Evolutionary conservation across 2,888 invertebrate species (phyloP).

Genomic region (Heliconius cydno): DNA sequence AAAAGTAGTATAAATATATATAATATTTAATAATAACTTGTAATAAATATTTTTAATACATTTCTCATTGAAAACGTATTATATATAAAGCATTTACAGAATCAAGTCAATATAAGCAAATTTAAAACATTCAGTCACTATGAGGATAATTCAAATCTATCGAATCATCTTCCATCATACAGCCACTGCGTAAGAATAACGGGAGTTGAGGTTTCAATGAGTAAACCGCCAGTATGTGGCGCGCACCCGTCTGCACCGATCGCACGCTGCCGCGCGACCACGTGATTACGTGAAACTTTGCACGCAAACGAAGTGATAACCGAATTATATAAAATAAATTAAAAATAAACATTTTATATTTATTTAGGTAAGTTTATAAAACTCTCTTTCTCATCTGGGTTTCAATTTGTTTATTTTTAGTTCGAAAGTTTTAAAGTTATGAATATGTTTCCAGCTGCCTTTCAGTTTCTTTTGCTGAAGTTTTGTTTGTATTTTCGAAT

Average conservation of each 20-base stretch:
- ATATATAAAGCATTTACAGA: background rate
- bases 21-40: too few relatives aligned
- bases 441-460: constrained; percentile 37
- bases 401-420: constrained; percentile 36
- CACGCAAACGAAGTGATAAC: constrained; percentile 52
- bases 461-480: constrained; percentile 27
- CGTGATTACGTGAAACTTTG: constrained; percentile 58
- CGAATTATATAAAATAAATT: background rate
- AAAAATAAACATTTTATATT: constrained; percentile 11
- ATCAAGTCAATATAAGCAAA: background rate
- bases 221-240: constrained; percentile 78
- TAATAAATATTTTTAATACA: too few relatives aligned
- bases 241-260: constrained; percentile 64
- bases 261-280: constrained; percentile 59
- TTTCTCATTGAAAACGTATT: too few relatives aligned
- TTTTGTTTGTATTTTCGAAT: constrained; percentile 28
- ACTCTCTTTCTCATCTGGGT: constrained; percentile 12
- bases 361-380: constrained; percentile 43
- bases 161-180: constrained; percentile 44
- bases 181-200: constrained; percentile 81
- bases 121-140: background rate
- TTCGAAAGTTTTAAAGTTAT: constrained; percentile 44
- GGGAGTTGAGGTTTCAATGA: constrained; percentile 73
- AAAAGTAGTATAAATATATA: too few relatives aligned
- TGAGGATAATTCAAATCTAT: constrained; percentile 43